phyloP scores from a whole-genome alignment of 2,888 invertebrate species.

The Agrochola litura region DNA sequence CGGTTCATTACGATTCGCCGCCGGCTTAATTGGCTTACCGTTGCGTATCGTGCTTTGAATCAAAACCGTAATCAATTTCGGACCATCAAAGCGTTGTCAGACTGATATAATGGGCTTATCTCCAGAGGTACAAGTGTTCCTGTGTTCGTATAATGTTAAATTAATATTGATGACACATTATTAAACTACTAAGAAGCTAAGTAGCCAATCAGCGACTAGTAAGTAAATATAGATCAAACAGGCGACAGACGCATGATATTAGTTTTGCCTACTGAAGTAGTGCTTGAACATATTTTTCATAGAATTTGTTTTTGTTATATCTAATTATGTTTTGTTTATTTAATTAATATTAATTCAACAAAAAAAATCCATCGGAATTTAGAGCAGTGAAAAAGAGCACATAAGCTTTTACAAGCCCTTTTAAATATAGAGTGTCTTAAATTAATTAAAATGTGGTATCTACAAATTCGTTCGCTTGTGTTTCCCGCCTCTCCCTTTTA shows the following conservation, averaged over 20 bases:
- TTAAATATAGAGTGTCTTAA: conserved; percentile 56
- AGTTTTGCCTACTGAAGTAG: conserved; percentile 21
- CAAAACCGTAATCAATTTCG: conserved; percentile 76
- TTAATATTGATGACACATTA: conserved; percentile 39
- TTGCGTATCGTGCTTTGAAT: conserved; percentile 85
- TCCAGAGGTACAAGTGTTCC: conserved; percentile 32
- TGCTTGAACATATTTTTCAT: background rate
- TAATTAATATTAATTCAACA: background rate
- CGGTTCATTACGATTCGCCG: conserved; percentile 86
- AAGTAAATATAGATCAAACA: conserved; percentile 36
- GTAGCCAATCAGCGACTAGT: conserved; percentile 28
- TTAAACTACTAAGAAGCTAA: conserved; percentile 32
- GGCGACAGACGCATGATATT: conserved; percentile 28
- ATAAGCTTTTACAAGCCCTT: conserved; percentile 32
- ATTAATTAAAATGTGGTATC: conserved; percentile 66
- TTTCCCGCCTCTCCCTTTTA: conserved; percentile 80
- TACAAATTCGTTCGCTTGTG: conserved; percentile 60
- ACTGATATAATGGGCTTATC: conserved; percentile 59
- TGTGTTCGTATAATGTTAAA: conserved; percentile 27
- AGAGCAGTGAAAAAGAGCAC: background rate
- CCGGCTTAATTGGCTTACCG: conserved; percentile 86
- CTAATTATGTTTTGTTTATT: background rate
- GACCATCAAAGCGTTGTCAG: conserved; percentile 70
- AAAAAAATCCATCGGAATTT: background rate
- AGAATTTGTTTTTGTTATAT: background rate